Evolutionary conservation across 2,113 vertebrate genomes (phyloP), one percentile per base, ranked within the genome.

Genomic region (Etia nguti): DNA sequence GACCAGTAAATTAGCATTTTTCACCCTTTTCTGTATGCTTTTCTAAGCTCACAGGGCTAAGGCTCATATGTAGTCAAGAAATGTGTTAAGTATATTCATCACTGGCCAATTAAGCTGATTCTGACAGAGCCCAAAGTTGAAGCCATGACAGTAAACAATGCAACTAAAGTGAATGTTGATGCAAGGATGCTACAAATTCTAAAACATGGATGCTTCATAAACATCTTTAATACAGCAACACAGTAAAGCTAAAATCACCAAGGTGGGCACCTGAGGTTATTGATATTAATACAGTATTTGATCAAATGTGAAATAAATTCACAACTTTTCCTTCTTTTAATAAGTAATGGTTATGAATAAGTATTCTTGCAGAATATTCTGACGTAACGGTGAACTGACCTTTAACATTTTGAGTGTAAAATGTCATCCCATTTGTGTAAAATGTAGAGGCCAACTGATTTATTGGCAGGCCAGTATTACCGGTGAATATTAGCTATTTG

Each of bases 91-190:
- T 73, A 31, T 29, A 75, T 31, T 50, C 24, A 50, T 75, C 24
- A 48, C 43, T 75, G 24, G 24, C 70, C 24, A 20, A 50, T 75
- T 20, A 50, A 31, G 70, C 70, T 11, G 68, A 75, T 48, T 46
- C 38, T 73, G 22, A 46, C 13, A 73, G 22, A 73, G 9, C 13
- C 22, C 41, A 26, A 46, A 73, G 68, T 0, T 73, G 41, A 10
- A 73, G 38, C 68, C 22, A 73, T 50, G 43, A 50, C 24, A 31
- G 16, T 75, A 50, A 77, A 77, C 73, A 77, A 77, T 34, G 46
- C 73, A 75, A 5, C 43, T 31, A 50, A 77, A 50, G 46, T 77
- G 10, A 77, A 0, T 77, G 43, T 77, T n/a, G 70, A 31, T 31
- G 70, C 24, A 77, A 3, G 0, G 43, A 50, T 50, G 10, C 24